Evolutionary conservation across 2,888 invertebrate species (phyloP).

Genomic region (Dione juno): DNA sequence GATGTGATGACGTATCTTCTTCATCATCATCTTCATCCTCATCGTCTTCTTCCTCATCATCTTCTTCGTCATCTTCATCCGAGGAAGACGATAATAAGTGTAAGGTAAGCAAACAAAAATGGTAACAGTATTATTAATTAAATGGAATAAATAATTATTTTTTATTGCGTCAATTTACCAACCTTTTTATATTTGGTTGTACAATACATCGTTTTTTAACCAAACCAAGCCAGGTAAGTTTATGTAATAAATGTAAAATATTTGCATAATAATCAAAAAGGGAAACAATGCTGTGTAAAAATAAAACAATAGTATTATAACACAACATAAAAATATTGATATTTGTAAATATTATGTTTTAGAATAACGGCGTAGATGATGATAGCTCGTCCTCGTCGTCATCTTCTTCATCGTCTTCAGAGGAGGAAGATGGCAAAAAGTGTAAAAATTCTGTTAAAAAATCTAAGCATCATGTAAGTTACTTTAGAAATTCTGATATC

Average conservation of each 20-base stretch:
- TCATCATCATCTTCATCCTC: constrained; percentile 49
- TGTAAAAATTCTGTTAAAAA: constrained; percentile 48
- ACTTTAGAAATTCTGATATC: neutral
- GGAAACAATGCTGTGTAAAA: neutral
- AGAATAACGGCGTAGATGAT: constrained; percentile 7
- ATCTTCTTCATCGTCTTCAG: constrained; percentile 51
- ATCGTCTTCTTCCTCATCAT: constrained; percentile 49
- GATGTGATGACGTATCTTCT: constrained; percentile 28
- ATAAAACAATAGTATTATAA: no score
- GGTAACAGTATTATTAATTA: neutral
- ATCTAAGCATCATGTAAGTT: constrained; percentile 51
- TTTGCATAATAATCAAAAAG: no score
- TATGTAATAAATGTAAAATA: no score
- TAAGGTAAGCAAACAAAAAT: constrained; percentile 19
- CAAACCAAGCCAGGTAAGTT: no score
- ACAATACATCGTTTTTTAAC: no score
- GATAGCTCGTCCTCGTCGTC: constrained; percentile 29
- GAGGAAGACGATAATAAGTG: constrained; percentile 29
- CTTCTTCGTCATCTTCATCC: constrained; percentile 39
- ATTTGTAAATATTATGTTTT: constrained; percentile 1
- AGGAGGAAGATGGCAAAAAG: constrained; percentile 50
- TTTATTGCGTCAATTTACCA: neutral
- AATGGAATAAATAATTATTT: neutral
- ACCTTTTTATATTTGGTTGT: no score
- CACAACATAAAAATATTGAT: neutral